These are phyloP conservation scores for Acrocephalus arundinaceus DNA, from an alignment of 2,113 vertebrate genomes.

Conservation along the genomic window DNA sequence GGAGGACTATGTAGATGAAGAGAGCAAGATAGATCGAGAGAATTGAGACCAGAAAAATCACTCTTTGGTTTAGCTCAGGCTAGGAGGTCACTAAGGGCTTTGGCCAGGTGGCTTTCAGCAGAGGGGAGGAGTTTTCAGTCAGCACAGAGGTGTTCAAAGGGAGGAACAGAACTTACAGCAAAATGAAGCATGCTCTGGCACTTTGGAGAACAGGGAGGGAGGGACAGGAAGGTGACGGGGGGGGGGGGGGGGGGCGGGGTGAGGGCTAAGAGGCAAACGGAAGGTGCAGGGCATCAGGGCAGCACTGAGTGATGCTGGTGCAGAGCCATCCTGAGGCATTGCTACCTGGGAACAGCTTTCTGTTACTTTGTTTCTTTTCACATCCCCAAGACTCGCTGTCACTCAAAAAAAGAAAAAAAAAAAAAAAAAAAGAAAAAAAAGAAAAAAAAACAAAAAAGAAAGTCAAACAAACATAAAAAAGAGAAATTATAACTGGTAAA, in stretches of 20 bases:
- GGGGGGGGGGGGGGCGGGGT: no score
- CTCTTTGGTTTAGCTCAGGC: neutral
- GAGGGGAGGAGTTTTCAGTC: neutral
- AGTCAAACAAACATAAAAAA: no score
- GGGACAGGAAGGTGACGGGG: fast-evolving
- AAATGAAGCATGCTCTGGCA: neutral
- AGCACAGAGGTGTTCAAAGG: neutral
- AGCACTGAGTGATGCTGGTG: fast-evolving
- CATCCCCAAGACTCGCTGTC: fast-evolving
- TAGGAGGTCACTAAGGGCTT: neutral
- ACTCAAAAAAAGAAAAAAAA: fast-evolving
- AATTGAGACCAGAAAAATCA: neutral
- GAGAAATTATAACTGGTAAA: neutral
- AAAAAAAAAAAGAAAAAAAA: neutral
- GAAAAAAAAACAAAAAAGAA: no score
- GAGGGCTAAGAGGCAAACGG: neutral
- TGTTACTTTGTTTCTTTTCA: neutral
- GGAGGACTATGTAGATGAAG: neutral
- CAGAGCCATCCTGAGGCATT: neutral
- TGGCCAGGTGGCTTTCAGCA: neutral
- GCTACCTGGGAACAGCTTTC: fast-evolving
- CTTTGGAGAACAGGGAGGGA: neutral
- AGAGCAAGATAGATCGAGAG: neutral
- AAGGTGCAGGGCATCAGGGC: neutral
- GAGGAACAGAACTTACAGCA: neutral